Conservation (phyloP, 2,888 invertebrate species). For the Neocrepidodera transversa region DNA sequence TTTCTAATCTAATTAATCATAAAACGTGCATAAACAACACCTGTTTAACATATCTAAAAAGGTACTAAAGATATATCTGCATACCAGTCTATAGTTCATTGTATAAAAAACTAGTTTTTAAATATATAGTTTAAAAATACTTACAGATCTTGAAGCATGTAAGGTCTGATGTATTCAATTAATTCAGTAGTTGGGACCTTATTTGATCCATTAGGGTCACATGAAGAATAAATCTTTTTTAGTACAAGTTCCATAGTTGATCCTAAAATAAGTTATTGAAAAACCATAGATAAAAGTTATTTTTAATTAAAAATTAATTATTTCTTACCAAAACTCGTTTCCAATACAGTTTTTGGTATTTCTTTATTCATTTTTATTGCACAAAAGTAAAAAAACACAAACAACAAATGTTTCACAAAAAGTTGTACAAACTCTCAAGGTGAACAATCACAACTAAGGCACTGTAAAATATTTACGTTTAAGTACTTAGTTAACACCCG, state of each 20-base stretch:
- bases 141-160: slow-evolving; percentile 48
- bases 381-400: slow-evolving; percentile 1
- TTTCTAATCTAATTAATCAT: too few species aligned
- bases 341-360: slow-evolving; percentile 22
- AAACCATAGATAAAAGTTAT: slow-evolving; percentile 6
- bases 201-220: slow-evolving; percentile 47
- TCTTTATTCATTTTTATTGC: slow-evolving; percentile 22
- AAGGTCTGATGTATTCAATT: slow-evolving; percentile 50
- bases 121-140: slow-evolving; percentile 30
- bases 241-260: slow-evolving; percentile 41
- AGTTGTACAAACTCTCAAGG: slow-evolving; percentile 12
- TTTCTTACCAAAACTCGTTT: slow-evolving; percentile 26
- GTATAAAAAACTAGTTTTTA: neutral
- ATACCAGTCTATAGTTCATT: too few species aligned
- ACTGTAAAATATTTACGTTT: neutral
- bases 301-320: neutral
- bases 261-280: slow-evolving; percentile 29
- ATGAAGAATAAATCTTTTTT: slow-evolving; percentile 48
- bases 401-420: slow-evolving; percentile 20
- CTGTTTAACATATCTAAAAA: too few species aligned
- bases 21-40: too few species aligned
- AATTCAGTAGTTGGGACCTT: slow-evolving; percentile 47
- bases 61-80: too few species aligned
- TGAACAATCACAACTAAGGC: slow-evolving; percentile 10
- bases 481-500: neutral